These are phyloP conservation scores for Pseudanteris insignis DNA, from an alignment of 2,888 invertebrate species.

Conservation along the genomic window DNA sequence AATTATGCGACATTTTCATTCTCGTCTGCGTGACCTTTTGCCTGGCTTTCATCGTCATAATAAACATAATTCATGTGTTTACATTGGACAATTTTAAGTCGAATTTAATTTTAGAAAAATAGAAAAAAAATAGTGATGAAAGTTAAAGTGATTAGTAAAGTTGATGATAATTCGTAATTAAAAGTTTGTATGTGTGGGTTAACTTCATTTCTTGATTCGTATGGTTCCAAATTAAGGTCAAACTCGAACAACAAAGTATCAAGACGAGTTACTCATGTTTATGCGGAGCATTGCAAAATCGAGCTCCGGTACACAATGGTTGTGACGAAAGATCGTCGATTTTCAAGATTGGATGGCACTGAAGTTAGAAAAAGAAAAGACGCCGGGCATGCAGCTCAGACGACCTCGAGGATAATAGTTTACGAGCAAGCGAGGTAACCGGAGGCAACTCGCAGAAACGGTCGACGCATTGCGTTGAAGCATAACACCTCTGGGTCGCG, in stretches of 20 bases:
- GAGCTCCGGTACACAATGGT: constrained; percentile 8
- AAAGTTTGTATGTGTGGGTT: too few relatives aligned
- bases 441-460: constrained; percentile 34
- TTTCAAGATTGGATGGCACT: neutral
- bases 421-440: constrained; percentile 49
- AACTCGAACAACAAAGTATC: constrained; percentile 28
- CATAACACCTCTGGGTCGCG: constrained; percentile 45
- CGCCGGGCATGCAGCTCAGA: constrained; percentile 6
- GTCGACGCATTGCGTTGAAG: constrained; percentile 50
- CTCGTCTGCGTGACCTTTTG: too few relatives aligned
- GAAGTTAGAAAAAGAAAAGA: neutral
- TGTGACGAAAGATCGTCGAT: constrained; percentile 13
- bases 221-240: too few relatives aligned
- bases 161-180: too few relatives aligned
- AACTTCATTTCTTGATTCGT: too few relatives aligned
- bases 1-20: too few relatives aligned
- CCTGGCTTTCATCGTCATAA: too few relatives aligned
- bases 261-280: constrained; percentile 6
- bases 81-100: too few relatives aligned
- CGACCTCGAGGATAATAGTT: constrained; percentile 54
- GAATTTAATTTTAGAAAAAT: too few relatives aligned
- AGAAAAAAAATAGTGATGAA: too few relatives aligned
- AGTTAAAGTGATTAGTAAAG: too few relatives aligned
- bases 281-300: constrained; percentile 21
- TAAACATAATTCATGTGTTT: too few relatives aligned